These are phyloP conservation scores for Brachionus paranguensis DNA, from an alignment of 1,140 invertebrate species.

Conservation along the genomic window DNA sequence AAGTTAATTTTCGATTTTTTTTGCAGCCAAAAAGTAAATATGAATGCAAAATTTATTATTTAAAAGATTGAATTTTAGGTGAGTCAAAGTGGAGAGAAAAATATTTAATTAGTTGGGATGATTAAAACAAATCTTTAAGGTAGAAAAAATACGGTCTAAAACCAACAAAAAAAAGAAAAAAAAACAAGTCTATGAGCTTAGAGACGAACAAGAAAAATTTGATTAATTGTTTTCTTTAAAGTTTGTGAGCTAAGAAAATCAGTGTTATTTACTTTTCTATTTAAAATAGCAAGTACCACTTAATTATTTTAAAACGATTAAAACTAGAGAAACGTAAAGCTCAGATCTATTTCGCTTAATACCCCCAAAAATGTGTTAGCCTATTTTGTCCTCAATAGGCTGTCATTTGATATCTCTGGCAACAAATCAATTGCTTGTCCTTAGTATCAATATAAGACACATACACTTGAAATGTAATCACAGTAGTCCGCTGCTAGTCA, in stretches of 20 bases:
- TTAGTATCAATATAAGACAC: background rate
- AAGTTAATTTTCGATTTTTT: too few relatives aligned
- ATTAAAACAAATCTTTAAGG: background rate
- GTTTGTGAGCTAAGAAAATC: constrained; percentile 10
- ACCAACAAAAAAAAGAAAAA: background rate
- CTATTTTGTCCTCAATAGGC: background rate
- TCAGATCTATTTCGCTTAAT: constrained; percentile 11
- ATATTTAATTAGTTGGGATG: background rate
- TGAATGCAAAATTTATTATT: too few relatives aligned
- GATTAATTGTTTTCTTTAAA: background rate
- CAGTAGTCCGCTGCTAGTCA: background rate
- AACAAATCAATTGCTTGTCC: background rate
- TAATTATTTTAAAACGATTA: constrained; percentile 21
- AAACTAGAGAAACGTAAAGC: background rate
- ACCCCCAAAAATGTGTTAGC: constrained; percentile 32
- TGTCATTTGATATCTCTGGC: background rate
- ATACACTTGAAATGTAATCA: constrained; percentile 26
- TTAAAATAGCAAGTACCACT: constrained; percentile 26
- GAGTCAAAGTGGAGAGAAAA: background rate
- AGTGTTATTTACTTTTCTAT: constrained; percentile 28
- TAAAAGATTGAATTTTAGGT: too few relatives aligned
- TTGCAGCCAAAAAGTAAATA: too few relatives aligned
- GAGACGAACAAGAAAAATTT: background rate
- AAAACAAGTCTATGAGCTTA: background rate
- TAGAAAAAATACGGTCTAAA: background rate